These are phyloP conservation scores for Phrynosoma platyrhinos DNA, from an alignment of 2,113 vertebrate species.

Conservation along the genomic window DNA sequence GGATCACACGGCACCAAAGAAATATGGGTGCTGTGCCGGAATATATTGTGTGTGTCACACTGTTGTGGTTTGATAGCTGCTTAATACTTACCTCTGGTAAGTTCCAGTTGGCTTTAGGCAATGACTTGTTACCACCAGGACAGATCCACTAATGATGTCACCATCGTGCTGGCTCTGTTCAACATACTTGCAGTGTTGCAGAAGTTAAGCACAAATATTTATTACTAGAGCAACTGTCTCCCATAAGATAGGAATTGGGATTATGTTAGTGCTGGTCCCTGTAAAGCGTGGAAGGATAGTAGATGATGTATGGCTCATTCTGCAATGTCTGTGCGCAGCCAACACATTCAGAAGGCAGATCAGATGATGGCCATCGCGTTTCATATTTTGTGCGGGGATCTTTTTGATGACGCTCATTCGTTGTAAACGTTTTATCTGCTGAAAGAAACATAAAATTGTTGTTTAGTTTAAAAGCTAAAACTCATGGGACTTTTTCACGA, in stretches of 20 bases:
- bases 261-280: background rate
- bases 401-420: background rate
- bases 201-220: background rate
- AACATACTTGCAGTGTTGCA: background rate
- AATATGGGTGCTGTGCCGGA: background rate
- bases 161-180: background rate
- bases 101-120: background rate
- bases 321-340: background rate
- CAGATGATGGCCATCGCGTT: background rate
- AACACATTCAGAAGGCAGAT: background rate
- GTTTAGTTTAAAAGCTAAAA: background rate
- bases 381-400: background rate
- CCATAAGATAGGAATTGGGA: background rate
- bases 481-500: background rate
- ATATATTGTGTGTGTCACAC: too few species aligned
- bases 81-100: background rate
- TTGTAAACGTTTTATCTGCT: background rate
- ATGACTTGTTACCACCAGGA: background rate
- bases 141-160: too few species aligned
- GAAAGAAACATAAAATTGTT: background rate
- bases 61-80: background rate
- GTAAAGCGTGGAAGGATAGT: background rate
- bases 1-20: background rate
- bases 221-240: background rate
- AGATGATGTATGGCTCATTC: background rate